Base-by-base conservation (phyloP, 2,797 vertebrate species). In the Darevskia nairensis region DNA sequence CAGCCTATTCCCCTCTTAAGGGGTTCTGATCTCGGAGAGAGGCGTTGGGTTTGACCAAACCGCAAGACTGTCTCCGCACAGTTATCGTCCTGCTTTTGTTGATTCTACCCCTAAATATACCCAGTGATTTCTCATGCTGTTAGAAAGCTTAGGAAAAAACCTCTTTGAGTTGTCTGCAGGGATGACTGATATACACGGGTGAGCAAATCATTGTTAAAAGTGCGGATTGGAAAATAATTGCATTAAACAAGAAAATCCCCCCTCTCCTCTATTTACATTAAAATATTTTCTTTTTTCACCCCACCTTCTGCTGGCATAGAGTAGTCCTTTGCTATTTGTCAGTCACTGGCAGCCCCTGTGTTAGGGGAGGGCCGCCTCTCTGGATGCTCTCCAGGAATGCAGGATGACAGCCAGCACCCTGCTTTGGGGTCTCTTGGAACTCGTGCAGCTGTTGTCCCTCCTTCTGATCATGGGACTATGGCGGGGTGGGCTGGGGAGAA, bases 181-280 rank as follows among this genome's bases (percentile, higher is more conserved):
- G 84, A 87, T 75, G 68, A 35, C 83, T 88, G 77, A 21, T 82
- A 77, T 1, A 77, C 87, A 75, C 19, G 29, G 39, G 68, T 86
- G 81, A 39, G 86, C 77, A 8, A 32, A 64, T 27, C 19, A 44
- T 82, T 46, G 21, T 32, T 66, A 77, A 46, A 27, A 76, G 82
- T 69, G 55, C 50, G 68, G 78, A 89, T 91, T 59, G 35, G 27
- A 29, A 83, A 79, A 84, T 83, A 39, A 25, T 25, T 66, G 8
- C 13, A 15, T 89, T 71, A 82, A 84, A 84, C 71, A 44, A 72
- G 19, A 78, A 79, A 41, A 35, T 29, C 9, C 50, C 64, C 46
- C 19, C 5, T 6, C 35, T 3, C 5, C 2, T 50, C 77, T 59
- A 39, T 27, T 27, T 32, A 15, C n/a, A n/a, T 44, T 86, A 69